Evolutionary conservation across 2,113 vertebrate species (phyloP), one percentile per base, ranked within the genome.

Genomic region (Gallinago jamesoni): DNA sequence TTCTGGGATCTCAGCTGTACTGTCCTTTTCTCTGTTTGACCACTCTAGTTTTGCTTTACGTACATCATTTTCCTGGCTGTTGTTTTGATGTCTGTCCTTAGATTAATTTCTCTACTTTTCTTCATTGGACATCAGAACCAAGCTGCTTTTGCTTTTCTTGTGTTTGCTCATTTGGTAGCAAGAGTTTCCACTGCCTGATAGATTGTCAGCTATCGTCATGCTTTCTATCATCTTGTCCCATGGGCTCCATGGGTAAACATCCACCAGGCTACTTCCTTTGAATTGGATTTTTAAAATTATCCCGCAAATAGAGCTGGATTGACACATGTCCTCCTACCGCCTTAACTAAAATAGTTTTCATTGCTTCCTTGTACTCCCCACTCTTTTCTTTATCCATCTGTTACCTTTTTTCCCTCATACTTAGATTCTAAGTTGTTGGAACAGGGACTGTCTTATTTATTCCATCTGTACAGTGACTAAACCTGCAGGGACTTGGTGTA

Each of bases 331-430:
- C 94, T 96, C 95, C 94, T 95, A 97, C 96, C 66, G 89, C 64
- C 68, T 90, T 56, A 50, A 74, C 95, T 52, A 93, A 95, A 96
- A 95, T 97, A 95, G 89, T 84, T 90, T 84, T 84, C 64, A 3
- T 50, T 96, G 69, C 92, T 96, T 95, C 84, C 87, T 62, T 93
- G 67, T 81, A 45, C 89, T 90, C 92, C 84, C 39, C 43, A 43
- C 91, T 95, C 81, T 96, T 96, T 94, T 83, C 87, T 89, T 81
- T 92, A 90, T 80, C 96, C 95, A 95, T 97, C 95, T 97, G 96
- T 95, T 93, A 84, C 63, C 80, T 63, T 82, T 84, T 92, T 84
- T 41, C 68, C 72, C 63, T 78, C 43, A 39, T 83, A 66, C 75
- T 84, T 88, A 3, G 35, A 73, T 90, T 85, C 14, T 24, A 37